Conservation (phyloP, 2,113 vertebrate species). For the Platichthys stellatus region DNA sequence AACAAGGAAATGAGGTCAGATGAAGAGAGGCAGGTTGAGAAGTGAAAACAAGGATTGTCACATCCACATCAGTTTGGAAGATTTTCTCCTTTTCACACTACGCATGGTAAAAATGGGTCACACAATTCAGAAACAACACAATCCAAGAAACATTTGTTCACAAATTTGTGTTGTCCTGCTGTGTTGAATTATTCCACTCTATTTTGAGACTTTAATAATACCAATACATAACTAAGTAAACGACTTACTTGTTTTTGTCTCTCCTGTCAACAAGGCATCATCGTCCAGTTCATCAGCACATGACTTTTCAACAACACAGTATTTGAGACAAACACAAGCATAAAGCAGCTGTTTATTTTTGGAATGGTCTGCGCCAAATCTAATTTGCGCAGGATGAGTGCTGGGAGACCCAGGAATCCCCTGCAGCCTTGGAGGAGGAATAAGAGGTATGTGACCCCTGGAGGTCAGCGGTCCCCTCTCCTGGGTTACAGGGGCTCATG, state of each 20-base stretch:
- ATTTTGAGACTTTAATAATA: neutral
- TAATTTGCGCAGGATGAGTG: slow-evolving; percentile 81
- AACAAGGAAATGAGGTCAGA: slow-evolving; percentile 39
- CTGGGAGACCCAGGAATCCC: slow-evolving; percentile 77
- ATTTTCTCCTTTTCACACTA: neutral
- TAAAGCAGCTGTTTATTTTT: slow-evolving; percentile 81
- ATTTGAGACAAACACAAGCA: slow-evolving; percentile 63
- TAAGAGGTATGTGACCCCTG: slow-evolving; percentile 79
- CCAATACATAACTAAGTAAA: neutral
- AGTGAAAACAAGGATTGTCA: slow-evolving; percentile 15
- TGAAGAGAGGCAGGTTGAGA: slow-evolving; percentile 28
- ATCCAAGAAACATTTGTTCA: neutral
- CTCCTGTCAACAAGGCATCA: slow-evolving; percentile 19
- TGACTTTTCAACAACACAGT: slow-evolving; percentile 49
- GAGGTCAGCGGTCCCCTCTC: slow-evolving; percentile 80
- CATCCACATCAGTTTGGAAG: slow-evolving; percentile 20
- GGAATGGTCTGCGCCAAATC: slow-evolving; percentile 79
- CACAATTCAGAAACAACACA: slow-evolving; percentile 11
- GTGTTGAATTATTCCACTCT: neutral
- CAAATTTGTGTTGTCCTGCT: neutral
- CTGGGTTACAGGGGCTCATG: slow-evolving; percentile 77
- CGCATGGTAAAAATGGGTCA: neutral
- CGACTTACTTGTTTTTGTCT: neutral
- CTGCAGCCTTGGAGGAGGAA: slow-evolving; percentile 80
- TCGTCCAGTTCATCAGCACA: slow-evolving; percentile 9